Conservation (phyloP, 2,113 vertebrate genomes). For the Erythrolamprus reginae region DNA sequence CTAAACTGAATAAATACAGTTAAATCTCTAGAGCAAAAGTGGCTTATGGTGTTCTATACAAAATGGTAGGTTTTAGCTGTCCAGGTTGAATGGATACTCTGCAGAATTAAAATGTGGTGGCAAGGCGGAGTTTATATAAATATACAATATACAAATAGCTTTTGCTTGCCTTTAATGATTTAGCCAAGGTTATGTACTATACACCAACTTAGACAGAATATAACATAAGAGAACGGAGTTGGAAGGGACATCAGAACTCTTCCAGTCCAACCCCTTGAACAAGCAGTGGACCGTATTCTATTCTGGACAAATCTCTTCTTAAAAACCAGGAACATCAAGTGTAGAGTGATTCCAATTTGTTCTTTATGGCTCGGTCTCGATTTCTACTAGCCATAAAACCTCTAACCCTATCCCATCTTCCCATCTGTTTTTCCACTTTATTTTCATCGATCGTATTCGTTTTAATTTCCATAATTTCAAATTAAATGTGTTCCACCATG, state of each 20-base stretch:
- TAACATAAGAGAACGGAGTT: not conserved
- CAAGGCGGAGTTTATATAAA: not conserved
- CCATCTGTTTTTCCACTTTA: too few species aligned
- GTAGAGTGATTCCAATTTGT: too few species aligned
- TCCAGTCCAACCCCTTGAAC: not conserved
- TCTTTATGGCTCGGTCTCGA: too few species aligned
- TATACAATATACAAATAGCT: not conserved
- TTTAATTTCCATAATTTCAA: too few species aligned
- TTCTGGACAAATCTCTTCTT: too few species aligned
- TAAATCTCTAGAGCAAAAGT: not conserved
- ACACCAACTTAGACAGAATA: not conserved
- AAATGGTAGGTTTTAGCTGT: not conserved
- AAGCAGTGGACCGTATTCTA: not conserved
- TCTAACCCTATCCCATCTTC: too few species aligned
- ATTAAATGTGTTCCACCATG: too few species aligned
- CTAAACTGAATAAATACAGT: not conserved
- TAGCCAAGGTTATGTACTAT: not conserved
- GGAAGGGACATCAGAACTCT: not conserved
- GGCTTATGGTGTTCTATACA: too few species aligned
- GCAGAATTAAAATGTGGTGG: not conserved
- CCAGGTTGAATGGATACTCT: not conserved
- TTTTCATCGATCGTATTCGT: too few species aligned
- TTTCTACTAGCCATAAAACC: too few species aligned
- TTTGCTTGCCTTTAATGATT: not conserved
- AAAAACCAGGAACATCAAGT: too few species aligned